Evolutionary conservation across 1,140 invertebrate species (phyloP), one percentile per base, ranked within the genome.

Genomic region (Diachasmimorpha longicaudata): DNA sequence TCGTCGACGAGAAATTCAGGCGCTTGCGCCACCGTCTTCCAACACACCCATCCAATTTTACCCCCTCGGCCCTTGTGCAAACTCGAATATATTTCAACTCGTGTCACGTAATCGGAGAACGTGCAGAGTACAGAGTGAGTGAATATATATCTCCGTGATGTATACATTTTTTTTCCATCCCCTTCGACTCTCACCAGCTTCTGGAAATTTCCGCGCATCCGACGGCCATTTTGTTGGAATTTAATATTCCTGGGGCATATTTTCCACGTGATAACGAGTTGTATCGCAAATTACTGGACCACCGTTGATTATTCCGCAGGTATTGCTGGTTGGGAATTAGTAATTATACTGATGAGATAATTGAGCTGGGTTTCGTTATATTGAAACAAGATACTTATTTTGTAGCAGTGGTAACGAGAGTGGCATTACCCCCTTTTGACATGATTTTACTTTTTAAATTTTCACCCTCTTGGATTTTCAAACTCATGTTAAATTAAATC

Each of bases 221-320:
- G 72, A 76, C 83, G 78, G 81, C 83, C 84, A 85, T 85, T 84
- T 85, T 85, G 83, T 82, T 79, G 52, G 72, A 72, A 80, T 79
- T 84, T 84, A 84, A 85, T 83, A 84, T 82, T 84, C 82, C 67
- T 71, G 77, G 72, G 74, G 80, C 70, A 81, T 79, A 82, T 70
- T 58, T 71, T 23, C 46, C 31, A 66, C 9, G 25, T 66, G 25
- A 36, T 31, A 31, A 25, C 14, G 42, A 72, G 68, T 70, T 44
- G 6, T 23, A 37, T 37, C 25, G 46, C 48, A 23, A 74, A 73
- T 68, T 74, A 58, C 55, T 31, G 31, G 31, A 31, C 31, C 31
- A 2, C 1, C 72, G 19, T 14, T 37, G 52, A 31, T 23, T 25
- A 48, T 42, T 48, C 42, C n/a, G 21, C 39, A 9, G 10, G 11